phyloP scores from a whole-genome alignment of 2,113 vertebrate genomes.

The Pangasianodon gigas region DNA sequence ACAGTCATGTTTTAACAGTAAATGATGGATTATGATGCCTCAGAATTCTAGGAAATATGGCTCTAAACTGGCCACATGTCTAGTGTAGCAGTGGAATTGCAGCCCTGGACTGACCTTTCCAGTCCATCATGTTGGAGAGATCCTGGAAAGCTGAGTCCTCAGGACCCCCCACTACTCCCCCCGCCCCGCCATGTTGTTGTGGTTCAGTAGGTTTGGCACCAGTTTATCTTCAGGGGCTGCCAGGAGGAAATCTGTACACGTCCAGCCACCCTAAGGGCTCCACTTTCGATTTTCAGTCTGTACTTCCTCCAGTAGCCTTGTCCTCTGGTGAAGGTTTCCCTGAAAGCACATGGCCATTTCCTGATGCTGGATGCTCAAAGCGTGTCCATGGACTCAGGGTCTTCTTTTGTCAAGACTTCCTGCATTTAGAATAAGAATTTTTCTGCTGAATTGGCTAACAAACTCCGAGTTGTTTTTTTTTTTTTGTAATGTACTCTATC shows the following conservation, averaged over 20 bases:
- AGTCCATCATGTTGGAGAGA: background rate
- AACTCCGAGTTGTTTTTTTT: background rate
- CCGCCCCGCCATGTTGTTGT: background rate
- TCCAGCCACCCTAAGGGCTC: background rate
- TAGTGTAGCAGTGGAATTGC: background rate
- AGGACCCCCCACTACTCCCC: background rate
- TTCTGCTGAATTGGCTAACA: background rate
- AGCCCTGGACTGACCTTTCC: background rate
- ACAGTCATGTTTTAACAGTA: background rate
- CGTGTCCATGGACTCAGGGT: background rate
- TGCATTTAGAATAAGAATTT: background rate
- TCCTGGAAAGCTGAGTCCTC: background rate
- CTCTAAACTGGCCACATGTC: background rate
- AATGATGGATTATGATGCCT: background rate
- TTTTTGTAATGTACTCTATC: background rate
- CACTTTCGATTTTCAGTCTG: slow-evolving; percentile 10
- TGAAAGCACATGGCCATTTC: background rate
- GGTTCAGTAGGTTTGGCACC: background rate
- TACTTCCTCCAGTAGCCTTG: background rate
- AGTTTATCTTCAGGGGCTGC: background rate
- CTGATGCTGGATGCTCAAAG: background rate
- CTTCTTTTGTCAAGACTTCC: background rate
- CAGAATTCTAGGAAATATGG: background rate
- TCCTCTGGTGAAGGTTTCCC: background rate
- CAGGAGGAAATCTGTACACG: background rate